Conservation (phyloP, 2,797 vertebrate genomes). For the Pelochelys cantorii region DNA sequence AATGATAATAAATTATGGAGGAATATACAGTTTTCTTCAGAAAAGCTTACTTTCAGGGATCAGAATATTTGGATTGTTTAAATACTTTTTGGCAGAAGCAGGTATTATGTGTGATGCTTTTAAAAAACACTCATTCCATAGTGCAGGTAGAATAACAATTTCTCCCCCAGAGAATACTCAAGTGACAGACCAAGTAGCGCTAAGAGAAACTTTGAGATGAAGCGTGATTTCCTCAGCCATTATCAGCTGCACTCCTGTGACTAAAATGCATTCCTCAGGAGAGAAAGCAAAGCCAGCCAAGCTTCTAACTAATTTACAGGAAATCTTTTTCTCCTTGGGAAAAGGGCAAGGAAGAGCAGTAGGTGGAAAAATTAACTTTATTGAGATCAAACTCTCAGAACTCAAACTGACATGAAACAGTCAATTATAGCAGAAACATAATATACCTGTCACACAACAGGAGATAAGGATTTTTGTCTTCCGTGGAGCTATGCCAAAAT, state of each 20-base stretch:
- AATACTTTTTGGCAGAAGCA: slow-evolving; percentile 10
- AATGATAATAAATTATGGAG: background rate
- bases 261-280: slow-evolving; percentile 68
- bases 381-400: slow-evolving; percentile 42
- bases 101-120: slow-evolving; percentile 55
- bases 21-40: slow-evolving; percentile 11
- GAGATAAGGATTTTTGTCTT: slow-evolving; percentile 16
- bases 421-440: slow-evolving; percentile 25
- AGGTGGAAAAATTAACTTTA: slow-evolving; percentile 55
- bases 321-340: slow-evolving; percentile 56
- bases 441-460: background rate
- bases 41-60: background rate
- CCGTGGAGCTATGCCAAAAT: slow-evolving; percentile 4
- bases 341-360: slow-evolving; percentile 51
- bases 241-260: slow-evolving; percentile 67
- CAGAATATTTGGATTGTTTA: background rate
- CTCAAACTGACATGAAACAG: slow-evolving; percentile 22
- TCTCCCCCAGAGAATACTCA: slow-evolving; percentile 67
- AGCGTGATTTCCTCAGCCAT: slow-evolving; percentile 72
- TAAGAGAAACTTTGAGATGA: slow-evolving; percentile 72
- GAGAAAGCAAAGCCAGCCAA: slow-evolving; percentile 46
- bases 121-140: slow-evolving; percentile 61
- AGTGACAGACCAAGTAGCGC: slow-evolving; percentile 68
- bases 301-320: slow-evolving; percentile 35
- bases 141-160: slow-evolving; percentile 69